Evolutionary conservation across 2,797 vertebrate species (phyloP).

Genomic region (Xenentodon cancila): DNA sequence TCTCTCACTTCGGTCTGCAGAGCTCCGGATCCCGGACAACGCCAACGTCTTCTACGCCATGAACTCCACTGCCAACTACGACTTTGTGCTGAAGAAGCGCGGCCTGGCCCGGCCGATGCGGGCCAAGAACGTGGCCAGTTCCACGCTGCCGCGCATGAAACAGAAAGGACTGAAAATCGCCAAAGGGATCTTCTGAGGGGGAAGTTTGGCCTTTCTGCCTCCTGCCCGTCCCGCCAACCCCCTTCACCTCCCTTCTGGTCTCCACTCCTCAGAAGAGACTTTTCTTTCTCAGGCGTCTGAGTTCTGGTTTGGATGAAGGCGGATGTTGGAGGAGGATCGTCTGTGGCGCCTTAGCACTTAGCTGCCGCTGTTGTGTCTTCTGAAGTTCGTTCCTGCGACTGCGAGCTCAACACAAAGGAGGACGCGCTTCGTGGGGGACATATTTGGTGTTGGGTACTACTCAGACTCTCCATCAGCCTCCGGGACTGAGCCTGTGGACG

Average conservation of each 20-base stretch:
- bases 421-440: not conserved
- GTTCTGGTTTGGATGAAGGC: constrained; percentile 29
- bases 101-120: constrained; percentile 84
- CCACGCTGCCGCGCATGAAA: constrained; percentile 93
- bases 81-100: constrained; percentile 92
- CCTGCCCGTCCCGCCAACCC: constrained; percentile 12
- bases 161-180: constrained; percentile 96
- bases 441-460: not conserved
- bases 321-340: constrained; percentile 25
- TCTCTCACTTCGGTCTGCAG: constrained; percentile 56
- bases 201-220: constrained; percentile 24
- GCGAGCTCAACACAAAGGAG: not conserved
- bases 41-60: constrained; percentile 98
- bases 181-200: constrained; percentile 93
- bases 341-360: constrained; percentile 55
- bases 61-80: constrained; percentile 96
- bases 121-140: constrained; percentile 89
- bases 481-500: not conserved
- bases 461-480: not conserved
- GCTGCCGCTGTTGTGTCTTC: constrained; percentile 10
- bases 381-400: constrained; percentile 14
- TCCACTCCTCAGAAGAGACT: too few relatives aligned
- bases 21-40: constrained; percentile 93
- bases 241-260: not conserved
- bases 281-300: not conserved